phyloP scores from a whole-genome alignment of 1,140 invertebrate species.

The Manduca sexta region DNA sequence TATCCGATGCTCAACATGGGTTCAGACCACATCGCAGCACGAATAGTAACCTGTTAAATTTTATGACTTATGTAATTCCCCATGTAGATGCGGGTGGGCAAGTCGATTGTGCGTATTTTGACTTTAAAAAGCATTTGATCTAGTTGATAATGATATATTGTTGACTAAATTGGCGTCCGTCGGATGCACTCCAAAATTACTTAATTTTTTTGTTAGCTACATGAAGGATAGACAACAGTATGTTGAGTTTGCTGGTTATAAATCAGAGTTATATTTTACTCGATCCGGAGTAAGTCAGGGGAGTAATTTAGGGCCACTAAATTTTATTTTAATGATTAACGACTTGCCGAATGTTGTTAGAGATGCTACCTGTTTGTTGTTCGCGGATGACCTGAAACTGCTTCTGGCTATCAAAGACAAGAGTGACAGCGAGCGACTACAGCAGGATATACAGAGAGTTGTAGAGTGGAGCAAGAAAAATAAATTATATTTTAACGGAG shows the following conservation, averaged over 20 bases:
- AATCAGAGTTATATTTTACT: conserved; percentile 18
- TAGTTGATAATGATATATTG: conserved; percentile 17
- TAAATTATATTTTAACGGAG: conserved; percentile 21
- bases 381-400: too few relatives aligned
- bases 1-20: conserved; percentile 2
- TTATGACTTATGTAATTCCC: conserved; percentile 6
- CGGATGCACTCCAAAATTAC: conserved; percentile 13
- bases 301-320: neutral
- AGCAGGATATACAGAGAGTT: neutral
- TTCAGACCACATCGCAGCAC: conserved; percentile 1
- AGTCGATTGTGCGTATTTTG: conserved; percentile 15
- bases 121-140: conserved; percentile 25
- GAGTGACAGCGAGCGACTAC: neutral
- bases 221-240: conserved; percentile 6
- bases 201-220: conserved; percentile 19
- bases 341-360: neutral
- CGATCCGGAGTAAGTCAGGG: conserved; percentile 22
- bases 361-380: too few relatives aligned
- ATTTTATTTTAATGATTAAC: too few relatives aligned
- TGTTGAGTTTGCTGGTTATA: conserved; percentile 1
- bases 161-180: conserved; percentile 15
- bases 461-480: conserved; percentile 18
- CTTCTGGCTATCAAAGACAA: neutral
- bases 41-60: neutral
- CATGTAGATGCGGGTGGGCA: conserved; percentile 14